phyloP scores from a whole-genome alignment of 2,113 vertebrate species.

The Steatornis caripensis region DNA sequence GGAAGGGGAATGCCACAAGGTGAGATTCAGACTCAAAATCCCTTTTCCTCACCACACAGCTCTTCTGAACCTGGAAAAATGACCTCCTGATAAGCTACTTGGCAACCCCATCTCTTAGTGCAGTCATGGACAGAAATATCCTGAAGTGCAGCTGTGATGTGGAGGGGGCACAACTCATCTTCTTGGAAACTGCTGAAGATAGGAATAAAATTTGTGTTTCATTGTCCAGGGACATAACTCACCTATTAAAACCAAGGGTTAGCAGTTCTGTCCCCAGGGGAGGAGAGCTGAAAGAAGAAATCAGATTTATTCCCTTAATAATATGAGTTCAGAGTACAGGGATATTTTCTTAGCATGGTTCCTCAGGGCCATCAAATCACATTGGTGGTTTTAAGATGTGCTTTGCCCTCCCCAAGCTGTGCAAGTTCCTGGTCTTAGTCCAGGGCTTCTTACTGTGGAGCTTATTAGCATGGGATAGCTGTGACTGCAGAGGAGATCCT shows the following conservation, averaged over 20 bases:
- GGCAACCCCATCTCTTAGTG: background rate
- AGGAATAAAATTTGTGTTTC: background rate
- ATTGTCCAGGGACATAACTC: background rate
- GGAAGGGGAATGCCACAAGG: background rate
- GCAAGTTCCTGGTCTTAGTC: background rate
- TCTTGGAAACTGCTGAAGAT: background rate
- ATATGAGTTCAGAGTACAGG: background rate
- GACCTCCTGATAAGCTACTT: background rate
- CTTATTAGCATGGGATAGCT: background rate
- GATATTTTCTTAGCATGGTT: background rate
- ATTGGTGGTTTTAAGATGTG: background rate
- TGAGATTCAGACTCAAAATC: background rate
- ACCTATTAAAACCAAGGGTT: background rate
- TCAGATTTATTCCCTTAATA: conserved; percentile 36
- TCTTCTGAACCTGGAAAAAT: background rate
- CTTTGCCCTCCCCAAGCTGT: background rate
- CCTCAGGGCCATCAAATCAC: background rate
- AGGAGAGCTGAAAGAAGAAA: conserved; percentile 25
- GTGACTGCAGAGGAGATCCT: background rate
- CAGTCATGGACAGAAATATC: background rate
- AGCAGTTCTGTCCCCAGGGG: background rate
- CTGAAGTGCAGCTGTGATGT: background rate
- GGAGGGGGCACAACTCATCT: background rate
- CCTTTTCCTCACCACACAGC: background rate
- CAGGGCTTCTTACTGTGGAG: background rate